These are phyloP conservation scores for Atta texana DNA, from an alignment of 1,140 invertebrate genomes.

Conservation along the genomic window DNA sequence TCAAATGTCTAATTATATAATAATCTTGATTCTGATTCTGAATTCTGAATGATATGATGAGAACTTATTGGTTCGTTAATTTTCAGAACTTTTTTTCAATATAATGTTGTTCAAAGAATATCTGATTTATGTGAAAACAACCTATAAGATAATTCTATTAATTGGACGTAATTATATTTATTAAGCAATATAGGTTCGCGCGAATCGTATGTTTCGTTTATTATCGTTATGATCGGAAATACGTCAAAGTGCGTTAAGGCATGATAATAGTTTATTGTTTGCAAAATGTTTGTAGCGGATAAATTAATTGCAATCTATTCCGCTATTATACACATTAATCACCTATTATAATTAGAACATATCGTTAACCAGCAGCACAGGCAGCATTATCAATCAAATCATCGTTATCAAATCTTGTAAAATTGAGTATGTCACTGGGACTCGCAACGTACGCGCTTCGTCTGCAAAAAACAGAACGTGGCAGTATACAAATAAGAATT, in stretches of 20 bases:
- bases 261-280: conserved; percentile 74
- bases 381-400: background rate
- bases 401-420: background rate
- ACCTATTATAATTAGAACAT: conserved; percentile 41
- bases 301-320: conserved; percentile 57
- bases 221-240: conserved; percentile 51
- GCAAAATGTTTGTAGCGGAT: conserved; percentile 26
- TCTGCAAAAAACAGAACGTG: background rate
- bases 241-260: conserved; percentile 44
- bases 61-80: too few relatives aligned
- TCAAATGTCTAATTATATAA: too few relatives aligned
- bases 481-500: conserved; percentile 29
- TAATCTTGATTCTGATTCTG: too few relatives aligned
- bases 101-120: background rate
- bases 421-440: background rate
- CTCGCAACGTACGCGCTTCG: background rate
- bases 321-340: conserved; percentile 63
- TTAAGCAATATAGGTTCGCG: background rate
- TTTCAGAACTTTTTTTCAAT: too few relatives aligned
- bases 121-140: background rate
- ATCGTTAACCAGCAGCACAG: conserved; percentile 12
- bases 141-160: background rate
- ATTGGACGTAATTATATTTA: conserved; percentile 8
- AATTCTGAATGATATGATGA: too few relatives aligned
- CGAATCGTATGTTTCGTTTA: conserved; percentile 22